Evolutionary conservation across 1,140 invertebrate genomes (phyloP).

Genomic region (Whitmania pigra): DNA sequence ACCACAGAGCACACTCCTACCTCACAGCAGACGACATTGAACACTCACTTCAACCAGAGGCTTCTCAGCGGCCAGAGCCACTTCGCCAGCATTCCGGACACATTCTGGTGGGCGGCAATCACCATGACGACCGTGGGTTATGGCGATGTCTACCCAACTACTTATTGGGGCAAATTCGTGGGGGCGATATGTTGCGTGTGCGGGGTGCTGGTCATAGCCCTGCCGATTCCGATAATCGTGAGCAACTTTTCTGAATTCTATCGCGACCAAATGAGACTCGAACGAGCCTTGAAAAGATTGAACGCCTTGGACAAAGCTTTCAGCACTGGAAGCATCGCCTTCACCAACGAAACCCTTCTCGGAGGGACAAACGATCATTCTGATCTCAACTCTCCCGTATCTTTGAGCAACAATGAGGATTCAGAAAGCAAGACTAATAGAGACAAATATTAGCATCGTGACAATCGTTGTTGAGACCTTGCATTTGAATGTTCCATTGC

Average conservation of each 20-base stretch:
- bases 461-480: not conserved
- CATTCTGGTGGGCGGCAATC: constrained; percentile 68
- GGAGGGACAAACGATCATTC: not conserved
- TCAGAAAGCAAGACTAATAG: not conserved
- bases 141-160: constrained; percentile 47
- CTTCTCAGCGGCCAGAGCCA: constrained; percentile 23
- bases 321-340: constrained; percentile 62
- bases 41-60: not conserved
- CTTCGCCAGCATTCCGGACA: constrained; percentile 37
- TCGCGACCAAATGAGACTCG: constrained; percentile 97
- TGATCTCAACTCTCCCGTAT: not conserved
- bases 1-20: not conserved
- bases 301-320: constrained; percentile 78
- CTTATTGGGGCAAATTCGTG: constrained; percentile 39
- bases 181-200: constrained; percentile 75
- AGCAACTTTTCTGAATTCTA: constrained; percentile 72
- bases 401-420: not conserved
- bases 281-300: constrained; percentile 88
- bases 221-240: constrained; percentile 68
- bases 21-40: not conserved
- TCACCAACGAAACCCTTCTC: not conserved
- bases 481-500: not conserved
- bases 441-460: not conserved
- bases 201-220: constrained; percentile 99
- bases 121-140: constrained; percentile 95